These are phyloP conservation scores for Hesperia comma DNA, from an alignment of 2,888 invertebrate genomes.

Conservation along the genomic window DNA sequence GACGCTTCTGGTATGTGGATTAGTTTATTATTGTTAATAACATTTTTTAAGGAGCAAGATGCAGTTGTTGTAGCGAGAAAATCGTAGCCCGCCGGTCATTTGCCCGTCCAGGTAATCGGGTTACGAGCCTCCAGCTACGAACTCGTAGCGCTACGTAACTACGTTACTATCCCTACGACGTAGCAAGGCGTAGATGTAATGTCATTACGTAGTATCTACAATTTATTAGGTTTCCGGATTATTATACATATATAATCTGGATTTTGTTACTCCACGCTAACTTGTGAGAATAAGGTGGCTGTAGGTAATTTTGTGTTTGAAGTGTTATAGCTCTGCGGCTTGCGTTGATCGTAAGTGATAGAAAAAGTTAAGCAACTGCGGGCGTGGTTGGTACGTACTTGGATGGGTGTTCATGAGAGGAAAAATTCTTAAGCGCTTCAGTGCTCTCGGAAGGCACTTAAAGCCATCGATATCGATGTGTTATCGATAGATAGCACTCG, in stretches of 20 bases:
- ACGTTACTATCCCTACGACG: constrained; percentile 14
- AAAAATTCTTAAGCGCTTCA: no score
- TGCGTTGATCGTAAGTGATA: no score
- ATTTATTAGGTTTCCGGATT: constrained; percentile 29
- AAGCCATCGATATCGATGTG: no score
- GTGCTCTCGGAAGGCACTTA: no score
- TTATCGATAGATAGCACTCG: no score
- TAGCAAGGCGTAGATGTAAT: constrained; percentile 18
- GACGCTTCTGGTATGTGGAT: no score
- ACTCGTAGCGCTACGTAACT: constrained; percentile 14
- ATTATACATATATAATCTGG: background rate
- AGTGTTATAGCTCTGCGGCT: no score
- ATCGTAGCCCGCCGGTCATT: constrained; percentile 9
- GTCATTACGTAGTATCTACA: constrained; percentile 19
- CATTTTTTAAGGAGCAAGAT: background rate
- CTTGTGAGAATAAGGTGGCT: no score
- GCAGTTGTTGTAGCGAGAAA: constrained; percentile 9
- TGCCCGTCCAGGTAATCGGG: constrained; percentile 25
- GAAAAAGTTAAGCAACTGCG: no score
- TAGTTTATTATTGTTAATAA: background rate
- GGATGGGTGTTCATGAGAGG: no score
- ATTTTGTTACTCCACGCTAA: background rate
- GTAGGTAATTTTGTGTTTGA: no score
- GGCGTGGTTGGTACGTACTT: no score
- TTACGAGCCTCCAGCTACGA: constrained; percentile 25